Evolutionary conservation across 2,113 vertebrate genomes (phyloP).

Genomic region (Menidia beryllina): DNA sequence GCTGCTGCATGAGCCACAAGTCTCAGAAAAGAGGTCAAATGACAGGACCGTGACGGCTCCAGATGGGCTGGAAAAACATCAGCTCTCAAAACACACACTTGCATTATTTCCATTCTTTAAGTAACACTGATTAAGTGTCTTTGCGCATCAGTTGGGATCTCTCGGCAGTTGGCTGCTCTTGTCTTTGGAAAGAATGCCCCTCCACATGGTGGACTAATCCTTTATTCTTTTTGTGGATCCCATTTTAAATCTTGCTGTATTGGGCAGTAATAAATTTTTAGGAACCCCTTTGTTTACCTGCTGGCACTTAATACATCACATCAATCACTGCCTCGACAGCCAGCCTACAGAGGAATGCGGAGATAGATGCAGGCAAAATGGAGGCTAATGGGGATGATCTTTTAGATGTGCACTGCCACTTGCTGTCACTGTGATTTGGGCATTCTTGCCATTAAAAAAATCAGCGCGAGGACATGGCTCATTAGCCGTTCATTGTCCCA

Average conservation of each 20-base stretch:
- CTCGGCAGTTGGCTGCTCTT: slow-evolving; percentile 26
- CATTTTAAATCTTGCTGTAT: slow-evolving; percentile 32
- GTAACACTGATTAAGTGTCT: slow-evolving; percentile 29
- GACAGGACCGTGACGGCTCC: slow-evolving; percentile 55
- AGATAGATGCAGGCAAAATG: slow-evolving; percentile 34
- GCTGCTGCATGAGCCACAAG: slow-evolving; percentile 36
- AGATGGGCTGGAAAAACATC: slow-evolving; percentile 71
- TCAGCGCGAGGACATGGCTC: slow-evolving; percentile 54
- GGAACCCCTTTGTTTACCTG: slow-evolving; percentile 46
- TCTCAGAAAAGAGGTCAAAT: slow-evolving; percentile 48
- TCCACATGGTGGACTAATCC: slow-evolving; percentile 26
- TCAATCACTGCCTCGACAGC: slow-evolving; percentile 37
- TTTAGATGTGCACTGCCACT: slow-evolving; percentile 39
- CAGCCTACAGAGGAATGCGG: slow-evolving; percentile 48
- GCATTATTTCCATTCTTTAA: slow-evolving; percentile 40
- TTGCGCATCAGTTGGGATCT: slow-evolving; percentile 44
- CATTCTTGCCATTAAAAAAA: slow-evolving; percentile 47
- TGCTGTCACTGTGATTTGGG: slow-evolving; percentile 53
- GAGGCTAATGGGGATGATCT: slow-evolving; percentile 57
- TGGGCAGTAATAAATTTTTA: slow-evolving; percentile 42
- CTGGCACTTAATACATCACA: slow-evolving; percentile 51
- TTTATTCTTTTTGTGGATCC: slow-evolving; percentile 50
- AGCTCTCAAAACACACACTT: slow-evolving; percentile 43
- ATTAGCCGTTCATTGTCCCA: slow-evolving; percentile 32
- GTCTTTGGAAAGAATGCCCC: slow-evolving; percentile 61